Percentiles rank a stretch among this genome's conserved stretches.
These are phyloP conservation scores for Oxycera nigricornis DNA, from an alignment of 2,888 invertebrate species.

Conservation along the genomic window DNA sequence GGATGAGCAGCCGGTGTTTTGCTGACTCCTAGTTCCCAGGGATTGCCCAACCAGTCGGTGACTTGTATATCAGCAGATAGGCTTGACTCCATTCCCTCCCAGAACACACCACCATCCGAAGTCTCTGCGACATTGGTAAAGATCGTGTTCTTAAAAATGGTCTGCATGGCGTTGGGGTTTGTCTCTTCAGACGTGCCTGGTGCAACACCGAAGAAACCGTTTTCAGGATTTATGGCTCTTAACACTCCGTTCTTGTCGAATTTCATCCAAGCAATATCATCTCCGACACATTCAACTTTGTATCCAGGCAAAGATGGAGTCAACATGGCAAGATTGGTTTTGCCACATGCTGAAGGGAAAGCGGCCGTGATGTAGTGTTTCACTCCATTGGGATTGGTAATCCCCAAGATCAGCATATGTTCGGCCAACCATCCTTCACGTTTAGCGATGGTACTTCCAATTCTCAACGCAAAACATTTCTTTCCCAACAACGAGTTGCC, in stretches of 20 bases:
- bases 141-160: constrained; percentile 88
- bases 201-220: constrained; percentile 99
- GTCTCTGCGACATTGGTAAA: constrained; percentile 98
- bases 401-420: constrained; percentile 97
- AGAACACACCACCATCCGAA: constrained; percentile 94
- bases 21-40: constrained; percentile 71
- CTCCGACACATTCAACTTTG: constrained; percentile 92
- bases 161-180: constrained; percentile 97
- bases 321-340: constrained; percentile 99
- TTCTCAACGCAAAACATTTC: constrained; percentile 96
- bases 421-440: constrained; percentile 99
- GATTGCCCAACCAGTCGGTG: constrained; percentile 84
- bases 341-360: constrained; percentile 98
- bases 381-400: constrained; percentile 88
- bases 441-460: constrained; percentile 93
- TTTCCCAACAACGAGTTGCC: constrained; percentile 97
- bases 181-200: constrained; percentile 91
- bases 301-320: constrained; percentile 91
- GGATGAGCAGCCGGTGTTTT: constrained; percentile 93
- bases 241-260: constrained; percentile 88
- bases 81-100: constrained; percentile 96
- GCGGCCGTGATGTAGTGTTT: constrained; percentile 97
- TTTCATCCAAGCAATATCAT: constrained; percentile 99
- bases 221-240: constrained; percentile 97
- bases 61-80: constrained; percentile 68